Base-by-base conservation (phyloP, 1,140 invertebrate genomes). In the Nasonia giraulti region DNA sequence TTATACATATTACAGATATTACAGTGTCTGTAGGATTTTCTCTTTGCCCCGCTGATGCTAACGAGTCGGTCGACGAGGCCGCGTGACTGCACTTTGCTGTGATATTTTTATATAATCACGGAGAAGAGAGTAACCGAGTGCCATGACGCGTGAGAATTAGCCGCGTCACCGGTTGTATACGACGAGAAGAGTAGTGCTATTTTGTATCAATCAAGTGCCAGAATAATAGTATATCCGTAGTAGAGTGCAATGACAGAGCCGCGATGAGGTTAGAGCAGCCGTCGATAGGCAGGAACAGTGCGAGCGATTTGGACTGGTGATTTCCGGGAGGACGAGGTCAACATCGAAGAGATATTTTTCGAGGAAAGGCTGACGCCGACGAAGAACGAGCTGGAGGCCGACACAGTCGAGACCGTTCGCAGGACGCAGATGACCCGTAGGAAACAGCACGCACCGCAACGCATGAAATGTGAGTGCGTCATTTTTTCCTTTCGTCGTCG, bases 401-500 rank as follows among this genome's bases (percentile, higher is more conserved):
- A 85, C 88, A 77, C 88, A 88, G 86, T 80, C 86, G 86, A 87
- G 71, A 69, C 75, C 47, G 73, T 83, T 87, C 90, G 88, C 89
- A 90, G 88, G 89, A 91, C 90, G 90, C 92, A 92, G 91, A 93
- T 93, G 92, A 89, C 91, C 90, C 92, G 92, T 89, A 92, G 91
- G 89, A 93, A 93, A 93, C 92, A 92, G 88, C 91, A 93, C 90
- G 91, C 91, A 83, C 92, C 92, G 87, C 91, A 93, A 92, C 91
- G 92, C 83, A 93, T 93, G 92, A 93, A 92, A 93, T 93, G 92
- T 93, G 87, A 93, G 92, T 27, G 27, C 68, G 14, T 73, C 27
- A 73, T 73, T 37, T 74, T 6, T 40, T 74, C 40, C 14, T 74
- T 10, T 33, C 33, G 20, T 66, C 66, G n/a, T 10, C 20, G 6